A percentile compares a stretch with the other conserved stretches of the same genome.
Evolutionary conservation across 2,797 vertebrate species (phyloP).

Genomic region (Octomys mimax): DNA sequence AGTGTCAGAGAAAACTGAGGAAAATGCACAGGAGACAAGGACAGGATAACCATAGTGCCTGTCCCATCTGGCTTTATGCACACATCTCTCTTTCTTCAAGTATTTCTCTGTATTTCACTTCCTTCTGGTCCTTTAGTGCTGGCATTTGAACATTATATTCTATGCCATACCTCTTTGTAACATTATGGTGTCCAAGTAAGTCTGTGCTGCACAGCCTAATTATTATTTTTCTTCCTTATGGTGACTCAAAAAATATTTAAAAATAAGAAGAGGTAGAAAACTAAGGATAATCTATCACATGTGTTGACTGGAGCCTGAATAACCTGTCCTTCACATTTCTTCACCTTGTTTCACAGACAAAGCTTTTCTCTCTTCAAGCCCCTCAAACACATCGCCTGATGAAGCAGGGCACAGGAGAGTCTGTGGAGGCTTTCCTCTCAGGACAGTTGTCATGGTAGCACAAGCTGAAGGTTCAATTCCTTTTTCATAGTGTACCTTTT

Average conservation of each 20-base stretch:
- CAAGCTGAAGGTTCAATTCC: conserved; percentile 84
- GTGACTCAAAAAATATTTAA: conserved; percentile 45
- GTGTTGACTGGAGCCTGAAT: not conserved
- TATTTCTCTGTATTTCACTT: not conserved
- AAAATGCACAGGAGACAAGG: not conserved
- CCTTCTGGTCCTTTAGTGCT: not conserved
- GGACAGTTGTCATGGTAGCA: conserved; percentile 90
- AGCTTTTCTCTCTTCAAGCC: conserved; percentile 54
- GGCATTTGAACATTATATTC: not conserved
- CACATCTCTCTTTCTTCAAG: not conserved
- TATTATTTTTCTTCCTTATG: not conserved
- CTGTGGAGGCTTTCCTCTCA: conserved; percentile 85
- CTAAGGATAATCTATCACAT: not conserved
- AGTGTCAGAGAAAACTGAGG: not conserved
- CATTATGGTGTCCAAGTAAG: not conserved
- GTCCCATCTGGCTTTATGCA: not conserved
- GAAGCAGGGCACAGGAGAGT: conserved; percentile 80
- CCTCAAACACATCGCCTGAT: conserved; percentile 70
- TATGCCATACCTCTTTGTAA: not conserved
- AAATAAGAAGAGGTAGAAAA: conserved; percentile 34
- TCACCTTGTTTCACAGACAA: not conserved
- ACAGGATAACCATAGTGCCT: not conserved
- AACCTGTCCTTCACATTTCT: not conserved
- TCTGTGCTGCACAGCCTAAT: not conserved
- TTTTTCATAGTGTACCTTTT: conserved; percentile 83